Base-by-base conservation (phyloP, 2,797 vertebrate genomes). In the Mus spretus region DNA sequence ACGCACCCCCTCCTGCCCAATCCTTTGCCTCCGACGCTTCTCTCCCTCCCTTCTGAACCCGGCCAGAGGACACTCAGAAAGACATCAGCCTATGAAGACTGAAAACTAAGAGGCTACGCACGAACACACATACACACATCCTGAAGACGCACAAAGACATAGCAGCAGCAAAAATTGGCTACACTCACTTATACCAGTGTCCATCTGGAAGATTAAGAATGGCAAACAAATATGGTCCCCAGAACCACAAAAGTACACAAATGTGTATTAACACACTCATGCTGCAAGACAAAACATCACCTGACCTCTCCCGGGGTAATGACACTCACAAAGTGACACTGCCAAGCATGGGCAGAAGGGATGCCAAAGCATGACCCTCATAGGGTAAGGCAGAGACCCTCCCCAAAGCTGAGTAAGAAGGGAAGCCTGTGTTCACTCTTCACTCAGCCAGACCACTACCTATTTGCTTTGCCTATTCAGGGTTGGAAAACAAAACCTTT, bases 31-130 rank as follows among this genome's bases (percentile, higher is more conserved):
- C 85, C 50, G 31, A 44, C 2, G 37, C 96, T 93, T 47, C 86
- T 89, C 91, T 53, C 7, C 81, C 28, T 74, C 63, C 80, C 79
- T 59, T 80, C 95, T 59, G 2, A 12, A 8, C 37, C 34, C 15
- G 86, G 93, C 95, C 96, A 95, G 95, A 96, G 96, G 95, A 96
- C 97, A 94, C 91, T 92, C 61, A 5, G 93, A 97, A 97, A 97
- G 96, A 96, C 96, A 95, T 72, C 4, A 94, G 79, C n/a, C 93
- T 70, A 70, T 2, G 65, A 93, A 95, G 86, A 91, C 24, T 4
- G 24, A 55, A 89, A 88, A 93, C 15, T 81, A 82, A 57, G 47
- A 81, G 78, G 75, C 85, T 61, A 75, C 65, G 77, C 90, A 88
- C n/a, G n/a, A 63, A 77, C 72, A 22, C 55, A 53, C 22, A 34